Base-by-base conservation (phyloP, 2,888 invertebrate genomes). In the Tenthredo distinguenda region DNA sequence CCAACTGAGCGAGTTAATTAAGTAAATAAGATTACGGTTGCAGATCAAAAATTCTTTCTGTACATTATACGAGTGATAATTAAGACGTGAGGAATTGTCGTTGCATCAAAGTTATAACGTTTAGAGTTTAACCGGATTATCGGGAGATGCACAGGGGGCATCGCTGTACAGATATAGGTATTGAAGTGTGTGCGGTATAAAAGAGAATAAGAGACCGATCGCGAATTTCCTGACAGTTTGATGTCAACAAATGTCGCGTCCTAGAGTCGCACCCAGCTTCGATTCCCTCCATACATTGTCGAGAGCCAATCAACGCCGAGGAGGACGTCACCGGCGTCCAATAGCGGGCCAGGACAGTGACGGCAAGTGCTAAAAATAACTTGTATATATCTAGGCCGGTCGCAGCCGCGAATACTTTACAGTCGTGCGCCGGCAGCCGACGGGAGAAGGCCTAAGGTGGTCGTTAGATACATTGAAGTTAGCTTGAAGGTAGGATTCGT, bases 341-440 rank as follows among this genome's bases (percentile, higher is more conserved):
- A 93, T 93, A 83, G 81, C 15, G 4, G 15, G 0, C 50, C 83
- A 15, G 31, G 71, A 18, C 86, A 86, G 86, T 93, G 93, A 92
- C 93, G 92, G 88, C 91, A 88, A 86, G 86, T 26, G 89, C 92
- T 93, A 93, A 93, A 92, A 91, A 93, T 93, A 93, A 87, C 90
- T 87, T 87, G 90, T 90, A 90, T 91, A 91, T 92, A 93, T 93
- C 92, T 92, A 93, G 93, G 93, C 93, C 92, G 92, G 91, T 90
- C 89, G 91, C 90, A 88, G 90, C 90, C 90, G 91, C 91, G 91
- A 91, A 90, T 90, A 90, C 90, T 91, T 90, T 89, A 92, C 91
- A 93, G 93, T 93, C 91, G 92, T 88, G 92, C 93, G 93, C 92
- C 92, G 93, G 92, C 93, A 91, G 91, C 90, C 92, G 90, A 92